Conservation (phyloP, 2,113 vertebrate species). For the Oostethus manadensis region DNA sequence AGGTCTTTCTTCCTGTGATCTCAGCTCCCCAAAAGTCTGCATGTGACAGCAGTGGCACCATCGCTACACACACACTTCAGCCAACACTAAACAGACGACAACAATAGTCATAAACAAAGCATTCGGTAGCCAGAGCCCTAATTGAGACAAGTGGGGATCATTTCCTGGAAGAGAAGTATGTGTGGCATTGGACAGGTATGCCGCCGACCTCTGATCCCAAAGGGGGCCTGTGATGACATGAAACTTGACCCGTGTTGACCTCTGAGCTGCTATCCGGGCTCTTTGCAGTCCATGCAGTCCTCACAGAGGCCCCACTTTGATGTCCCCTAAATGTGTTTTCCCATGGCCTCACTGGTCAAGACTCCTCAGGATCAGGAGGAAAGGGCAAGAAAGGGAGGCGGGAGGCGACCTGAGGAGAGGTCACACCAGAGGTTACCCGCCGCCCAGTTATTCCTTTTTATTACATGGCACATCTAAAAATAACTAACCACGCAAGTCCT, state of each 20-base stretch:
- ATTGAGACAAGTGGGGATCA: conserved; percentile 71
- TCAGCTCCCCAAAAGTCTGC: conserved; percentile 15
- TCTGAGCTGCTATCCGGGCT: conserved; percentile 18
- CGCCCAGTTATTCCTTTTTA: conserved; percentile 31
- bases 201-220: conserved; percentile 56
- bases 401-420: conserved; percentile 60
- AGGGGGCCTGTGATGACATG: conserved; percentile 58
- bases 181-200: conserved; percentile 68
- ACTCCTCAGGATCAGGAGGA: conserved; percentile 33
- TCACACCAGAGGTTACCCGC: conserved; percentile 46
- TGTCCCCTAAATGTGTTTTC: conserved; percentile 54
- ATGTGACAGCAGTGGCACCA: conserved; percentile 17
- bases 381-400: conserved; percentile 1
- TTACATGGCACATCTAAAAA: conserved; percentile 51
- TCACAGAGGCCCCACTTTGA: conserved; percentile 67
- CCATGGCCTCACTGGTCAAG: conserved; percentile 46
- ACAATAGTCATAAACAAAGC: conserved; percentile 50
- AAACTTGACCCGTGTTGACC: conserved; percentile 63
- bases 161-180: conserved; percentile 61
- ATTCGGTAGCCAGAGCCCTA: conserved; percentile 43
- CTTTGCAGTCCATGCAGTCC: conserved; percentile 49
- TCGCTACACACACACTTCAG: conserved; percentile 39
- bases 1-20: conserved; percentile 38
- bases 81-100: conserved; percentile 30
- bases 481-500: conserved; percentile 13